Base-by-base conservation (phyloP, 2,888 invertebrate genomes). In the Pasiphila rectangulata region DNA sequence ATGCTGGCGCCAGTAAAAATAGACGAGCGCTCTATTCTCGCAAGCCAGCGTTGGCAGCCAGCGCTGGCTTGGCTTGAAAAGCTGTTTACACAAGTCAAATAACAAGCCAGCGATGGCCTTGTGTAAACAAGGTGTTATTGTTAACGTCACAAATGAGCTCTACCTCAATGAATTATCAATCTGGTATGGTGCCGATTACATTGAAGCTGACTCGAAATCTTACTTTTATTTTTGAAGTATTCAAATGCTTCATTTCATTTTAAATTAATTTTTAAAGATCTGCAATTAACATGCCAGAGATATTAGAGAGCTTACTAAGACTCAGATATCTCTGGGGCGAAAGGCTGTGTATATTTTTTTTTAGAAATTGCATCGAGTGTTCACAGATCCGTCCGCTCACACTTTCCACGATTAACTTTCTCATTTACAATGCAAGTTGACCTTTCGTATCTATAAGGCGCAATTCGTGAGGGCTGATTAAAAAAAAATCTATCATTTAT, bases 361-460 rank as follows among this genome's bases (percentile, higher is more conserved):
- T 78, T 80, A 75, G 76, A 79, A 80, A 79, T 69, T 67, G 72
- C 70, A 74, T 69, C 70, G 63, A 76, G 72, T 73, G 75, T 75
- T 50, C 69, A 63, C 72, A 73, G 76, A 79, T 78, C 75, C 75
- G 73, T 66, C 72, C 73, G 75, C 74, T 72, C 77, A 69, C 78
- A 85, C 87, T 87, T 86, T 87, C 85, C 83, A 80, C 80, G 80
- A 84, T 85, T 80, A 84, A 87, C 87, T 86, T 87, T 87, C 87
- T 83, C 82, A 77, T 82, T 82, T 75, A 80, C 81, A 82, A 83
- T 81, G 75, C 74, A 72, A 77, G 69, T 73, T 83, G 83, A 85
- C 86, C 84, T 85, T 81, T 80, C 83, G 72, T 82, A 84, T 85
- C 82, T 80, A 77, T 54, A 48, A 73, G 67, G 72, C 70, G 72